Evolutionary conservation across 2,797 vertebrate species (phyloP).

Genomic region (Gastrophryne carolinensis): DNA sequence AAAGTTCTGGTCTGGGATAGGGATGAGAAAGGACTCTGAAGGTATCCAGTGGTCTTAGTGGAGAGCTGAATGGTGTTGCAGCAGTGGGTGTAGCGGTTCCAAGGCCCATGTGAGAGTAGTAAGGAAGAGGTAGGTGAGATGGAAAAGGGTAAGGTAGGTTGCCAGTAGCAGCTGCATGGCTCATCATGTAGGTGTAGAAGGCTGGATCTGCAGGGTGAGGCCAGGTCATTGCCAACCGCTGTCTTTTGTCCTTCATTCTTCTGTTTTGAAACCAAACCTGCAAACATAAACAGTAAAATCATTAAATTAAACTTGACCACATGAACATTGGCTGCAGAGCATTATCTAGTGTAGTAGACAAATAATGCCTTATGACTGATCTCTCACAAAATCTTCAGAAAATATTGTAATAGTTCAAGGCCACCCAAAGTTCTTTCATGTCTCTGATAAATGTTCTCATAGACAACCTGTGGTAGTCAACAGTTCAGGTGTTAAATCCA

Average conservation of each 20-base stretch:
- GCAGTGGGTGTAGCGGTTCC: conserved; percentile 78
- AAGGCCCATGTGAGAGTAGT: conserved; percentile 91
- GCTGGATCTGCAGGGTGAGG: conserved; percentile 96
- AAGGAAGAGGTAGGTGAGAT: conserved; percentile 92
- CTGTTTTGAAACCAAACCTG: conserved; percentile 99
- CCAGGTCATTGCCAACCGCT: conserved; percentile 97
- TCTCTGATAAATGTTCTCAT: too few relatives aligned
- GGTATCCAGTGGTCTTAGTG: conserved; percentile 90
- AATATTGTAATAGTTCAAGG: too few relatives aligned
- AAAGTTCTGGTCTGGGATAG: conserved; percentile 92
- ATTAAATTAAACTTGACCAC: too few relatives aligned
- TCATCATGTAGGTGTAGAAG: conserved; percentile 99
- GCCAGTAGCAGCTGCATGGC: conserved; percentile 93
- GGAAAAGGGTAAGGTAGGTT: conserved; percentile 94
- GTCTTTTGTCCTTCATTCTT: conserved; percentile 97
- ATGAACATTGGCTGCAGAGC: too few relatives aligned
- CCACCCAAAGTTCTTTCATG: too few relatives aligned
- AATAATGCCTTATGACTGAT: too few relatives aligned
- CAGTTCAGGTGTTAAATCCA: too few relatives aligned
- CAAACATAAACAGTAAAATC: too few relatives aligned
- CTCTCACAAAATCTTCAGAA: too few relatives aligned
- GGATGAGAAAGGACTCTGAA: conserved; percentile 94
- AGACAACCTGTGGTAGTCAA: too few relatives aligned
- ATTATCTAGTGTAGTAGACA: too few relatives aligned
- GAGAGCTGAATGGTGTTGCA: conserved; percentile 81